These are phyloP conservation scores for Anguilla japonica DNA, from an alignment of 2,113 vertebrate species.

Conservation along the genomic window DNA sequence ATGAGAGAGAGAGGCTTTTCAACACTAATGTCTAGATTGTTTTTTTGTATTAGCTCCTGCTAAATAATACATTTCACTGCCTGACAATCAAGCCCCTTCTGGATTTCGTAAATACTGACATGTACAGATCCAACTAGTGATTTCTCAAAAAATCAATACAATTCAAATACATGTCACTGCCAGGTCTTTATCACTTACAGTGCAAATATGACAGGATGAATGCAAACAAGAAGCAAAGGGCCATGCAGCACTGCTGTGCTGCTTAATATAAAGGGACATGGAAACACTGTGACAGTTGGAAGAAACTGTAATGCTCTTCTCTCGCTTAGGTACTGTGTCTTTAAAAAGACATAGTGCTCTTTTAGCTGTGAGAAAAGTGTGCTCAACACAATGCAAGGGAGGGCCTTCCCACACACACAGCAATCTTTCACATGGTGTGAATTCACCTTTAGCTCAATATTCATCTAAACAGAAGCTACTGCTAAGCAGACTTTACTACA, in stretches of 20 bases:
- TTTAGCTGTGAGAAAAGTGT: too few species aligned
- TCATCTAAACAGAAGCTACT: too few species aligned
- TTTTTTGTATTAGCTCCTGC: slow-evolving; percentile 55
- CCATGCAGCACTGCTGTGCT: neutral
- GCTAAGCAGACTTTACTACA: too few species aligned
- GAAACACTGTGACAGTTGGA: too few species aligned
- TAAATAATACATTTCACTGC: slow-evolving; percentile 68
- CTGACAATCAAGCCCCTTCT: slow-evolving; percentile 53
- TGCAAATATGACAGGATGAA: slow-evolving; percentile 52
- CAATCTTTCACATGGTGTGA: too few species aligned
- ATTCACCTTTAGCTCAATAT: too few species aligned
- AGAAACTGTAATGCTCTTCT: too few species aligned
- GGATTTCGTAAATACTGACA: slow-evolving; percentile 59
- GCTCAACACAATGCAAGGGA: too few species aligned
- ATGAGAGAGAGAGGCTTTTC: slow-evolving; percentile 20
- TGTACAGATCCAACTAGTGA: slow-evolving; percentile 52
- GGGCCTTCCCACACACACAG: too few species aligned
- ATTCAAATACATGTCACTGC: slow-evolving; percentile 64
- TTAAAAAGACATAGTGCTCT: too few species aligned
- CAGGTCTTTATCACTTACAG: slow-evolving; percentile 61
- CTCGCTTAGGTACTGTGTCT: too few species aligned
- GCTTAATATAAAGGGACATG: neutral
- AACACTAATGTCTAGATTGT: slow-evolving; percentile 33
- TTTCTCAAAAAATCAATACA: slow-evolving; percentile 61
- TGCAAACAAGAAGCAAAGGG: slow-evolving; percentile 20